Base-by-base conservation (phyloP, 64 coral and sea anemone genomes). In the Pachyseris speciosa region DNA sequence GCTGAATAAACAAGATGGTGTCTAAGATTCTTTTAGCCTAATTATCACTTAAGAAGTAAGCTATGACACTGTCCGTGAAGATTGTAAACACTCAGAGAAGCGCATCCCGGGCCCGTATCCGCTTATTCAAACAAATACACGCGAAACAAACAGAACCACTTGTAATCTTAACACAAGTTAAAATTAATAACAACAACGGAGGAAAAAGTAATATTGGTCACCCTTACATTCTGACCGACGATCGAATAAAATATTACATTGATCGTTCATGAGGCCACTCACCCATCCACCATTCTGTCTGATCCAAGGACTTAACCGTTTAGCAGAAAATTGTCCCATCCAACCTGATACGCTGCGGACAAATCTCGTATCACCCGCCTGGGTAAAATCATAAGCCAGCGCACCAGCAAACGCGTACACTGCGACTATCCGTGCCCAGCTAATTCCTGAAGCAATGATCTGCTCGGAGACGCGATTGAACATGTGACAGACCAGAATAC, bases 281-380 rank as follows among this genome's bases (percentile, higher is more conserved):
- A 96, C 95, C 95, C 95, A 96, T 57, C 91, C 95, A n/a, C 95
- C 95, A 66, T 96, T 60, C 63, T 90, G 65, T 72, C 80, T 68
- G 13, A 96, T 93, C 95, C 95, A 96, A 16, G 72, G 51, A 57
- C 85, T 78, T 15, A 96, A 20, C 9, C 95, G 84, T 37, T 55
- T 89, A 4, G 52, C 76, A 24, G 71, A 84, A 34, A 92, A 96
- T 10, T 75, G 72, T 9, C 78, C 91, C 95, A 96, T 96, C 95
- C 95, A 96, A 16, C 81, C 87, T 0, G 95, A 90, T 30, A 93
- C 45, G 37, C 61, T 60, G 10, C 47, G 92, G 0, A 90, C 72
- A 19, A 87, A 74, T 30, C 86, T 84, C 4, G 76, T 57, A n/a
- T 96, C 95, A 17, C 88, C 84, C 1, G 81, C 67, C 25, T 96